A percentile compares a stretch with the other conserved stretches of the same genome.
Conservation (phyloP, 37 sponge, comb jelly and placozoan genomes). For the Lycopodina hypogea region DNA sequence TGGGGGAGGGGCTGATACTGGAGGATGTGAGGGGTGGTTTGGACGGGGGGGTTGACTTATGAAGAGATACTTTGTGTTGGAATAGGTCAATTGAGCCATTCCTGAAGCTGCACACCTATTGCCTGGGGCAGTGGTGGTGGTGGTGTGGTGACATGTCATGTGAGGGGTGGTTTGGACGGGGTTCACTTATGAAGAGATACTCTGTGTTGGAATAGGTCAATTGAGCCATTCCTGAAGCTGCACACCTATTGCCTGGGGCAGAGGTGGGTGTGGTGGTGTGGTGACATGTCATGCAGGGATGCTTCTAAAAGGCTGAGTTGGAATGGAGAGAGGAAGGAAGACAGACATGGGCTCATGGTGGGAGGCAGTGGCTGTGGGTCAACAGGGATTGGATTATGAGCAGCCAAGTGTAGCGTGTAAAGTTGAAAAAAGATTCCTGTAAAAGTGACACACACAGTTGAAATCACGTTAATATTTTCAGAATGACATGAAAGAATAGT, state of each 20-base stretch:
- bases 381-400: not conserved
- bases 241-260: not conserved
- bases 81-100: not conserved
- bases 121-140: not conserved
- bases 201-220: not conserved
- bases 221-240: not conserved
- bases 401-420: constrained; percentile 5
- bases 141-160: constrained; percentile 2
- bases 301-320: constrained; percentile 7
- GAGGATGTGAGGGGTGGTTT: no score
- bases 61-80: constrained; percentile 1
- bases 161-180: no score
- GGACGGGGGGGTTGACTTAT: not conserved
- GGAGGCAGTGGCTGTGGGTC: not conserved
- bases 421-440: constrained; percentile 6
- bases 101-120: not conserved
- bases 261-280: no score
- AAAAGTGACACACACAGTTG: not conserved
- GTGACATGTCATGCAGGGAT: constrained; percentile 13
- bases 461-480: no score
- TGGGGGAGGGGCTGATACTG: not conserved
- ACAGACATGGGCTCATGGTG: not conserved
- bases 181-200: not conserved
- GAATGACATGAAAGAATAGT: no score
- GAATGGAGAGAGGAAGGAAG: no score